Evolutionary conservation across 1,140 invertebrate genomes (phyloP), one percentile per base, ranked within the genome.

Genomic region (Drosophila auraria): DNA sequence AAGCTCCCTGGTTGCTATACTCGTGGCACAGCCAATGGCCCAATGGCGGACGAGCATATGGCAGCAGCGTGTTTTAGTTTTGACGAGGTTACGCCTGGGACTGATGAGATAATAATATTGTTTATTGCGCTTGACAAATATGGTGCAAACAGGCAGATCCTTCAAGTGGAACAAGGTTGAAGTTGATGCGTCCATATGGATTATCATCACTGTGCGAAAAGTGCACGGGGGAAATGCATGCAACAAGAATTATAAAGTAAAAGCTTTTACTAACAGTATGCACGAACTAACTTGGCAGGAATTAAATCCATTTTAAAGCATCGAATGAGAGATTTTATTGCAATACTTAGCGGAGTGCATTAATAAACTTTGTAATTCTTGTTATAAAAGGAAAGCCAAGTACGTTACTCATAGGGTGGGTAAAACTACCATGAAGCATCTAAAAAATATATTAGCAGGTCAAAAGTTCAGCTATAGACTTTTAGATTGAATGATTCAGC

Each of bases 31-130:
- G 27, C 56, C 70, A 72, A 73, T 73, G 71, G 33, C 33, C 38
- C 27, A 6, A 30, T 71, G 53, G 44, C 25, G 9, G 30, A 8
- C 20, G 45, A 72, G 14, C 70, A 73, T 73, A 73, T 73, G 70
- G 70, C 45, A 27, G 53, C 51, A 23, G 36, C 25, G 20, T 73
- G 20, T 73, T 56, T 38, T 73, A 38, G 53, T 71, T 65, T 44
- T 71, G 70, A 73, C 45, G 36, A 60, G 70, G 40, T 51, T 72
- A 53, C 68, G 70, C 68, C 66, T 72, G 27, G 25, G 38, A 53
- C 45, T 73, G 56, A 73, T 73, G 70, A 36, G 70, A 73, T 72
- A 73, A 73, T 73, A 60, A 73, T 56, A 56, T 72, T 57, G 70
- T 51, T 73, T 73, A 58, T 60, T 45, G 38, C 30, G 30, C 53